These are phyloP conservation scores for Papilio machaon DNA, from an alignment of 1,140 invertebrate species.

Conservation along the genomic window DNA sequence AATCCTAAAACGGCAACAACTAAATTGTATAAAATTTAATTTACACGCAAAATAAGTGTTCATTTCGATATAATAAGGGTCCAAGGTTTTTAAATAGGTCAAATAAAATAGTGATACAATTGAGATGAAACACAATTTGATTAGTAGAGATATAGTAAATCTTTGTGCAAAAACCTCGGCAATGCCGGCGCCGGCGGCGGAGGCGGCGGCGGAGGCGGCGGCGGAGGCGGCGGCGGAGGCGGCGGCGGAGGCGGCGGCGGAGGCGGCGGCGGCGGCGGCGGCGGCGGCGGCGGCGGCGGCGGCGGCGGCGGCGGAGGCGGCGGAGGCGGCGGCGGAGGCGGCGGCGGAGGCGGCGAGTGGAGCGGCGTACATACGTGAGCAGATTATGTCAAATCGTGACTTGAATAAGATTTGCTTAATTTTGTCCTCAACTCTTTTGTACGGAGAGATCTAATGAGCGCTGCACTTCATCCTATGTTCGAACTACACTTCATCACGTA, in stretches of 20 bases:
- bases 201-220: too few relatives aligned
- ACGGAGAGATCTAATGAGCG: neutral
- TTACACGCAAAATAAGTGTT: too few relatives aligned
- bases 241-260: too few relatives aligned
- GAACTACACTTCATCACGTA: neutral
- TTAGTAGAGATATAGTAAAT: neutral
- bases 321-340: too few relatives aligned
- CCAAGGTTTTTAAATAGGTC: neutral
- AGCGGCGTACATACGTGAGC: neutral
- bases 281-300: too few relatives aligned
- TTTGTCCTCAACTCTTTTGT: neutral
- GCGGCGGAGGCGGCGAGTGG: neutral
- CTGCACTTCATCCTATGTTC: neutral
- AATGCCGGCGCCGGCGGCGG: too few relatives aligned
- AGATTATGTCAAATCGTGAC: conserved; percentile 21
- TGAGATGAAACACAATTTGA: neutral
- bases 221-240: too few relatives aligned
- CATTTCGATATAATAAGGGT: too few relatives aligned
- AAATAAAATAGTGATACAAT: neutral
- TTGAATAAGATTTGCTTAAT: conserved; percentile 19
- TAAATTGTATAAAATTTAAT: neutral
- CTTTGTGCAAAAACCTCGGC: neutral
- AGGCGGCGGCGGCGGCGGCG: too few relatives aligned
- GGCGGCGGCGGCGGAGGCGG: too few relatives aligned
- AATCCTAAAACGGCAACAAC: neutral